Evolutionary conservation across 2,888 invertebrate species (phyloP).

Genomic region (Drosophila birchii): DNA sequence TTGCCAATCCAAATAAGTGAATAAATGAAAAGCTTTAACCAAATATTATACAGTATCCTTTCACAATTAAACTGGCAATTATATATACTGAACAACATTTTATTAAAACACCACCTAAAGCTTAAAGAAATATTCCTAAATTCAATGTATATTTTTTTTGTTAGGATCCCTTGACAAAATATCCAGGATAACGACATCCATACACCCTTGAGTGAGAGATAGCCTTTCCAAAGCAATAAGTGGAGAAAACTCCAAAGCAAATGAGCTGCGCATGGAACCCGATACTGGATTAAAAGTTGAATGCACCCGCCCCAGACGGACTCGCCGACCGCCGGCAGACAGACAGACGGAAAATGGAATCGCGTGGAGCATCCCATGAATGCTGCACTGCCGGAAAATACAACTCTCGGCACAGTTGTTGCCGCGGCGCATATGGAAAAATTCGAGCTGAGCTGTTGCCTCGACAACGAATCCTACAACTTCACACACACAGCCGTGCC

Average conservation of each 20-base stretch:
- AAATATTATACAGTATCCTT: not conserved
- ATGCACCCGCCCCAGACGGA: conserved; percentile 9
- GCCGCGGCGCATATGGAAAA: conserved; percentile 34
- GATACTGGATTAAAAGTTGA: conserved; percentile 30
- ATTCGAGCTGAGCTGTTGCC: conserved; percentile 60
- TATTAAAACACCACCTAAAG: not conserved
- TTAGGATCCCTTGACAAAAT: not conserved
- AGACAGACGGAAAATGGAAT: conserved; percentile 7
- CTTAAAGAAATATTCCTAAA: not conserved
- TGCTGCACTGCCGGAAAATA: conserved; percentile 59
- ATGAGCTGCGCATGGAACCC: conserved; percentile 9
- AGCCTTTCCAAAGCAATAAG: conserved; percentile 1
- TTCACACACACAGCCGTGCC: not conserved
- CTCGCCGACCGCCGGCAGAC: not conserved
- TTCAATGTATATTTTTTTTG: not conserved
- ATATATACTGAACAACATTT: too few relatives aligned
- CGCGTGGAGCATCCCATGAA: conserved; percentile 11
- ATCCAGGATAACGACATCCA: not conserved
- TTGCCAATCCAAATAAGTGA: not conserved
- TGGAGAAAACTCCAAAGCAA: conserved; percentile 3
- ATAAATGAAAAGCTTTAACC: not conserved
- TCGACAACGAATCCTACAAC: conserved; percentile 19
- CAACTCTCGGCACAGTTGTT: conserved; percentile 53
- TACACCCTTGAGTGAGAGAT: not conserved
- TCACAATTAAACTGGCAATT: not conserved